These are phyloP conservation scores for Monopterus albus DNA, from an alignment of 2,113 vertebrate species.

Conservation along the genomic window DNA sequence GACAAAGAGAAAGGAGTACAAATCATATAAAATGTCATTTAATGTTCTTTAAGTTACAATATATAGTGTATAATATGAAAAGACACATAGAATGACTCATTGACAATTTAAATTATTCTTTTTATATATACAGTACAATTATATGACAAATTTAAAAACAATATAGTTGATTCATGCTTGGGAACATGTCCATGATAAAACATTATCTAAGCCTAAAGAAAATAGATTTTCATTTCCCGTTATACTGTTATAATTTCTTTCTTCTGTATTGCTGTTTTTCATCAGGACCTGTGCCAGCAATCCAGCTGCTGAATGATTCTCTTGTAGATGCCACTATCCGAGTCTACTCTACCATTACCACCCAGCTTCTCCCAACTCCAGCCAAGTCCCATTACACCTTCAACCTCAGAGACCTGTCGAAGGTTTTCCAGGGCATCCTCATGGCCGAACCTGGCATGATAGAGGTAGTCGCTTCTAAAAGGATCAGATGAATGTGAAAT, in stretches of 20 bases:
- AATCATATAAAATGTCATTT: not conserved
- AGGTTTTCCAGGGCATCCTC: slow-evolving; percentile 94
- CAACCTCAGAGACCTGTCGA: slow-evolving; percentile 93
- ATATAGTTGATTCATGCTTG: not conserved
- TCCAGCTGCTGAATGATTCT: slow-evolving; percentile 79
- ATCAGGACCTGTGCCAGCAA: slow-evolving; percentile 75
- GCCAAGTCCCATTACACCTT: slow-evolving; percentile 95
- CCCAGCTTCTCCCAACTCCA: slow-evolving; percentile 92
- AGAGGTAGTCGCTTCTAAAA: slow-evolving; percentile 68
- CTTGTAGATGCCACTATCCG: slow-evolving; percentile 87
- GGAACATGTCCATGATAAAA: not conserved
- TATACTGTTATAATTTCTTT: not conserved
- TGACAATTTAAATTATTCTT: too few relatives aligned
- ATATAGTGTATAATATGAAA: not conserved
- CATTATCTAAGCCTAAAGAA: not conserved
- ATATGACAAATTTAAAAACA: not conserved
- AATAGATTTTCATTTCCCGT: not conserved
- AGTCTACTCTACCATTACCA: slow-evolving; percentile 87
- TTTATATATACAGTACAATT: not conserved
- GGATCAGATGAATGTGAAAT: slow-evolving; percentile 1
- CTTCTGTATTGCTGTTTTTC: not conserved
- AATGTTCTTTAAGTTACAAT: not conserved
- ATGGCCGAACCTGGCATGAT: slow-evolving; percentile 87
- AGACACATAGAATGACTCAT: too few relatives aligned
- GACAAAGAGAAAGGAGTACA: slow-evolving; percentile 20